These are phyloP conservation scores for Drosophila atroscutellata DNA, from an alignment of 2,888 invertebrate genomes.

Conservation along the genomic window DNA sequence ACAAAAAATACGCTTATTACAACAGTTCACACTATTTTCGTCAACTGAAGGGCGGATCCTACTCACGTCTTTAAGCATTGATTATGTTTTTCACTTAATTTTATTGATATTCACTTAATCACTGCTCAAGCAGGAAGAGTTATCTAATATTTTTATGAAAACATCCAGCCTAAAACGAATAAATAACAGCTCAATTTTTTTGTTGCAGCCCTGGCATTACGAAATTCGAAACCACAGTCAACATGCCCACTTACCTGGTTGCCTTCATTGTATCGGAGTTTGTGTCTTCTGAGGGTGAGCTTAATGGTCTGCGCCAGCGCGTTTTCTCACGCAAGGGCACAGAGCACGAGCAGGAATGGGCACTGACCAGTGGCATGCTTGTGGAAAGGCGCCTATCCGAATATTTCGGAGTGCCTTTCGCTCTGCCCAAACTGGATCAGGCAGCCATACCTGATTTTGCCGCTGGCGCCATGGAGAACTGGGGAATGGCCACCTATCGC, in stretches of 20 bases:
- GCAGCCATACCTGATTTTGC: constrained; percentile 93
- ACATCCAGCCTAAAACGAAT: not conserved
- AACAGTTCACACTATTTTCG: not conserved
- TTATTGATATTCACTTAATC: not conserved
- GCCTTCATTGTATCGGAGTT: constrained; percentile 91
- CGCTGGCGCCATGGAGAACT: constrained; percentile 96
- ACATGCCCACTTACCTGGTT: constrained; percentile 92
- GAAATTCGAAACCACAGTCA: constrained; percentile 85
- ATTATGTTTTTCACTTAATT: not conserved
- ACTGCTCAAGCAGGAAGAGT: not conserved
- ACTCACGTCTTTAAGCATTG: not conserved
- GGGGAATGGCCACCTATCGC: constrained; percentile 91
- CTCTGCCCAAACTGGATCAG: constrained; percentile 94
- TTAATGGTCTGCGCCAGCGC: constrained; percentile 73
- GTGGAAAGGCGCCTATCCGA: constrained; percentile 89
- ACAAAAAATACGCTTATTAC: not conserved
- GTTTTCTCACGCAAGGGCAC: constrained; percentile 82
- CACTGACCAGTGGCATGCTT: constrained; percentile 90
- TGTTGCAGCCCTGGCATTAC: constrained; percentile 62
- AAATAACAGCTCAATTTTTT: not conserved
- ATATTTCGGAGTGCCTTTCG: constrained; percentile 90
- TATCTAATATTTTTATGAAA: not conserved
- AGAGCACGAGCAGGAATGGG: constrained; percentile 87
- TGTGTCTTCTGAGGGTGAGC: constrained; percentile 64
- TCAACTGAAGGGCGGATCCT: not conserved